Evolutionary conservation across 2,113 vertebrate genomes (phyloP).

Genomic region (Rhegmatorhina hoffmannsi): DNA sequence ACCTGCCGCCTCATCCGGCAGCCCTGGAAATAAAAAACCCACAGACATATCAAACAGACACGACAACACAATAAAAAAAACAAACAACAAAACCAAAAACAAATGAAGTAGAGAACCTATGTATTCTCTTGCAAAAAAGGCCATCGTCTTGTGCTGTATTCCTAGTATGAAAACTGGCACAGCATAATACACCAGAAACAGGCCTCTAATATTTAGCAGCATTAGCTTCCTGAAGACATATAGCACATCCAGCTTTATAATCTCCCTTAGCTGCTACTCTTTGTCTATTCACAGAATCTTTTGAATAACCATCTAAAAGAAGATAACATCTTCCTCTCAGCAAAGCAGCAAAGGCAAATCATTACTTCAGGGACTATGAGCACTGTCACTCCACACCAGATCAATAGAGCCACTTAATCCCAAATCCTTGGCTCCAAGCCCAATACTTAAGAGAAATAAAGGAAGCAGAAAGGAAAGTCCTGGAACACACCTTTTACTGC

Average conservation of each 20-base stretch:
- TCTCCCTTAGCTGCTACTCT: not conserved
- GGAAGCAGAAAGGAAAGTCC: not conserved
- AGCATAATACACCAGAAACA: not conserved
- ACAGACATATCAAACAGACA: not conserved
- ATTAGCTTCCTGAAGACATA: not conserved
- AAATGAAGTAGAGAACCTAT: not conserved
- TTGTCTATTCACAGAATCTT: not conserved
- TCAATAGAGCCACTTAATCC: not conserved
- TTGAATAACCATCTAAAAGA: not conserved
- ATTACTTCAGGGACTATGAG: not conserved
- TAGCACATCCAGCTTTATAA: not conserved
- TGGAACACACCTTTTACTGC: not conserved
- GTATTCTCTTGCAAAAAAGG: not conserved
- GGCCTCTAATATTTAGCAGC: not conserved
- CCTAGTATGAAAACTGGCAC: not conserved
- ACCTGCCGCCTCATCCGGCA: constrained; percentile 42
- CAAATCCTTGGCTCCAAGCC: not conserved
- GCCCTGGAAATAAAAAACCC: constrained; percentile 37
- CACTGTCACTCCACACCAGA: not conserved
- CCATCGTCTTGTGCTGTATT: not conserved
- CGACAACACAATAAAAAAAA: not conserved
- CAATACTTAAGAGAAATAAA: not conserved
- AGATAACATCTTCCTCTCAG: not conserved
- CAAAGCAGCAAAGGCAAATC: not conserved
- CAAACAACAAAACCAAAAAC: too few relatives aligned